Base-by-base conservation (phyloP, 2,797 vertebrate species). In the Chrosomus eos region DNA sequence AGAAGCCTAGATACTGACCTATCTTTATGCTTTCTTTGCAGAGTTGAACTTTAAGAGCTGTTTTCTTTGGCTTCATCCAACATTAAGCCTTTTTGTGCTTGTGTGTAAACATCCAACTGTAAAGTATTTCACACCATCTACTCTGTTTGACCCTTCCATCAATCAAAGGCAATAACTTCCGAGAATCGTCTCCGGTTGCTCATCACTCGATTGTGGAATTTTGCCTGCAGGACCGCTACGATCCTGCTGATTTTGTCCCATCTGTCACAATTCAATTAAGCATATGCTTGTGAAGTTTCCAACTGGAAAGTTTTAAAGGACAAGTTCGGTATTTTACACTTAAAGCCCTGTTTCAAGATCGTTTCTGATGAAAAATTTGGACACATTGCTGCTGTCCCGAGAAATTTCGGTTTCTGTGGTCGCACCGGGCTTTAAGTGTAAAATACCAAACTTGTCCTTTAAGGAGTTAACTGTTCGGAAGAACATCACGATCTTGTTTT, bases 141-240 rank as follows among this genome's bases (percentile, higher is more conserved):
- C 55, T 66, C 77, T 60, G 67, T 89, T 85, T 83, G 83, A 86
- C 76, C 86, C 10, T 16, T 62, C 55, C 45, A 67, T 83, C 72
- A 75, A 81, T 81, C 75, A 83, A 83, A 55, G 28, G 36, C 70
- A 78, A 71, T 40, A 75, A 38, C 53, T 75, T 81, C 14, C 19
- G 38, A 80, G 26, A 51, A 76, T 58, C 28, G 18, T 45, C 51
- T 48, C 55, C 0, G 5, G 38, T 48, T 73, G 72, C 60, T 72
- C 55, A 38, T 85, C 53, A 28, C 68, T 64, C 21, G 0, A 33
- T 70, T 78, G 80, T 79, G 62, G 19, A 85, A 76, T 28, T 77
- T 62, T 82, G 55, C 75, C 74, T 80, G 40, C 43, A 60, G 74
- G 83, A 60, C 26, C 53, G 40, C 8, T 79, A 10, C 9, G 51